phyloP scores from a whole-genome alignment of 2,113 vertebrate species.

The Pseudolaguvia tuberculata region DNA sequence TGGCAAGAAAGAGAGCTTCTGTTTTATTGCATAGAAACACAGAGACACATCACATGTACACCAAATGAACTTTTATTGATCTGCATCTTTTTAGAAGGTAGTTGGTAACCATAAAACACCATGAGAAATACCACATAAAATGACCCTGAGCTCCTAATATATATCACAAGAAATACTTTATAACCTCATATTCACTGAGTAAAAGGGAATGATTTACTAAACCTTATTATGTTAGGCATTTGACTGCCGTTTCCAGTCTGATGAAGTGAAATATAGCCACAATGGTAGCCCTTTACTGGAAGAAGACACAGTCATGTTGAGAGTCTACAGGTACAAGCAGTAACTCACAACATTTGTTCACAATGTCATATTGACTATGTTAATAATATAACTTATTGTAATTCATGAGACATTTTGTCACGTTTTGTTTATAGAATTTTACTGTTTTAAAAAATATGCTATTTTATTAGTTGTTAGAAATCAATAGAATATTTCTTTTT shows the following conservation, averaged over 20 bases:
- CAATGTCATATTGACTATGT: neutral
- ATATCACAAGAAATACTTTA: too few species aligned
- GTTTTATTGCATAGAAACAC: neutral
- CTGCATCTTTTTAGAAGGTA: too few species aligned
- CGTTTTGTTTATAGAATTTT: neutral
- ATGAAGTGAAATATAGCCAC: conserved; percentile 62
- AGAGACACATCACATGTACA: too few species aligned
- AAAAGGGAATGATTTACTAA: too few species aligned
- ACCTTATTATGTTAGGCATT: conserved; percentile 59
- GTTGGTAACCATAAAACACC: too few species aligned
- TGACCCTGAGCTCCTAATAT: too few species aligned
- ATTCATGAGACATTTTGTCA: too few species aligned
- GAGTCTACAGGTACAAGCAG: conserved; percentile 62
- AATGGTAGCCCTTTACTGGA: conserved; percentile 66
- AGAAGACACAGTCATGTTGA: conserved; percentile 60
- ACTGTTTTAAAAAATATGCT: neutral
- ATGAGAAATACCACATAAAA: too few species aligned
- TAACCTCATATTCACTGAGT: too few species aligned
- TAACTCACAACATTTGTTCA: neutral
- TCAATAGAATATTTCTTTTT: conserved; percentile 21
- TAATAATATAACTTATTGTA: too few species aligned
- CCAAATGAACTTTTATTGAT: too few species aligned
- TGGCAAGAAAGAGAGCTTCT: neutral
- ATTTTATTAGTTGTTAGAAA: neutral
- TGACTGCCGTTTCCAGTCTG: conserved; percentile 65